Conservation (phyloP, 2,113 vertebrate genomes). For the Aphelocoma coerulescens region DNA sequence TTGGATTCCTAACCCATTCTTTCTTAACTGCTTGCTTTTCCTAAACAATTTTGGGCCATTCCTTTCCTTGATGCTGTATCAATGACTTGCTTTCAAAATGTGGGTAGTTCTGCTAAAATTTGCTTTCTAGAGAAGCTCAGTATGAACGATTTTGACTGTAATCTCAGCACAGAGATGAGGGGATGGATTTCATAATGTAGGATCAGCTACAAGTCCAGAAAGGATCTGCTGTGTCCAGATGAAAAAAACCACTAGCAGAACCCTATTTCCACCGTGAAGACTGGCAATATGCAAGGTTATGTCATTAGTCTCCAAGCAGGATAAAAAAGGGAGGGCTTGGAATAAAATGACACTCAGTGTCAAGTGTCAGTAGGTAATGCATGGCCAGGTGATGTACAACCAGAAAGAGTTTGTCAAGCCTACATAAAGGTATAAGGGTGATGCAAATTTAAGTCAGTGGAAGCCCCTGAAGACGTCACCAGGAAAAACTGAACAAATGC, state of each 20-base stretch:
- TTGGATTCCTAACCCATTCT: not conserved
- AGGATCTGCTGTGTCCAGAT: not conserved
- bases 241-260: not conserved
- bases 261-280: accelerated
- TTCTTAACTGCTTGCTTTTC: not conserved
- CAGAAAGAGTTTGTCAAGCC: not conserved
- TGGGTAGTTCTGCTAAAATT: not conserved
- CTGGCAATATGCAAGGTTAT: not conserved
- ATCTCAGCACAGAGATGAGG: not conserved
- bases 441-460: not conserved
- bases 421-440: not conserved
- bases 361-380: not conserved
- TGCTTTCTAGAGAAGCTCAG: not conserved
- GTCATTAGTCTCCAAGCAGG: not conserved
- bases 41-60: not conserved
- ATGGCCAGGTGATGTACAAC: not conserved
- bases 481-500: not conserved
- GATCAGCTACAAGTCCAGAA: not conserved
- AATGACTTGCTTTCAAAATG: not conserved
- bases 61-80: not conserved
- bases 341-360: not conserved
- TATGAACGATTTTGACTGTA: not conserved
- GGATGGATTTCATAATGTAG: not conserved
- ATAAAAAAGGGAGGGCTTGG: not conserved
- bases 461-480: not conserved